Base-by-base conservation (phyloP, 1,140 invertebrate genomes). In the Physella acuta region DNA sequence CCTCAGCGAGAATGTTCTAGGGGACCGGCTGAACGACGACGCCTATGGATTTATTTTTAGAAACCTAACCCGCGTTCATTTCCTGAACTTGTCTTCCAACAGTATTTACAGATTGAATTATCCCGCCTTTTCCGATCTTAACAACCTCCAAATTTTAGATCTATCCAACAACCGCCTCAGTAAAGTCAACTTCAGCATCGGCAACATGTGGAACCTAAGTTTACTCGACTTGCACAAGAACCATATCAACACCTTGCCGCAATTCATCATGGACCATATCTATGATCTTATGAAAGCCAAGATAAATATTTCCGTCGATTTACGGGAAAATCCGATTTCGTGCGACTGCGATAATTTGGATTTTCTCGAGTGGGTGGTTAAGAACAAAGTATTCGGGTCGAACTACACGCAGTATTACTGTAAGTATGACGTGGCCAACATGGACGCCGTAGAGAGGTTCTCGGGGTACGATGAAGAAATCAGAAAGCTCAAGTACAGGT, bases 301-400 rank as follows among this genome's bases (percentile, higher is more conserved):
- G 8, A 33, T 24, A 16, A 26, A 26, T 11, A 30, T 64, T 0
- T 36, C 3, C 16, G 39, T 67, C n/a, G 53, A 56, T 36, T 56
- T 67, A 52, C 16, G 36, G 0, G 1, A 39, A 0, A 67, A 67
- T 30, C 64, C 64, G 26, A 67, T 67, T 14, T 1, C 24, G 5
- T 67, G 64, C 39, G 39, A 67, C 52, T 67, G 64, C 24, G 31
- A 30, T 3, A 67, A 67, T 33, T 26, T 67, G n/a, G 64, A 56
- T n/a, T 67, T 67, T 30, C 31, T 67, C 26, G 51, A 67, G 11
- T 67, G 64, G 64, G 64, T 67, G 16, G 31, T 56, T 20, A 30
- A 36, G 1, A 67, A 8, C 1, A 37, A 56, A 39, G 30, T 67
- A 2, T 67, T 67, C 39, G 52, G 64, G 11, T 17, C n/a, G 14